Base-by-base conservation (phyloP, 2,113 vertebrate species). In the Silurus meridionalis region DNA sequence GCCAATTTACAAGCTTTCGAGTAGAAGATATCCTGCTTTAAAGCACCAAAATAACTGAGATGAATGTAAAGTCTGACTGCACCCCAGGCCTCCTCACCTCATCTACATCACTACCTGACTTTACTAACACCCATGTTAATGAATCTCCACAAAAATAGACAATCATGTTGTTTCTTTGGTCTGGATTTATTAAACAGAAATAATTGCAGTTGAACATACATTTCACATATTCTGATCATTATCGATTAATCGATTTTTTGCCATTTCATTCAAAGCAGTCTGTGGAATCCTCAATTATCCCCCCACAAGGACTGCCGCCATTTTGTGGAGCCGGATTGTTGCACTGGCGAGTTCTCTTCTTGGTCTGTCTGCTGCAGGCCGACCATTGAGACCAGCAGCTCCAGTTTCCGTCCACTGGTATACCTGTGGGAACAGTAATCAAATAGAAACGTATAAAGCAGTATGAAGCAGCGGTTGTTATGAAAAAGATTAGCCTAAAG, bases 371-470 rank as follows among this genome's bases (percentile, higher is more conserved):
- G 1, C 91, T 94, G 88, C 96, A 97, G 0, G 93, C 57, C 0
- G 97, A 96, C 97, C 97, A 99, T 6, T 89, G 85, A 15, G 95
- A 94, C 98, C 97, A 99, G 92, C 98, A 99, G 67, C 91, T 97
- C 98, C 97, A 98, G 77, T 86, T 94, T 64, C 97, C 97, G 48
- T 95, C 94, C 14, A 96, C 82, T 63, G 90, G 89, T 79, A 94
- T 64, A 79, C 88, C 97, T 99, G 37, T 37, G 89, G 58, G 57
- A 57, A 80, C 2, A 14, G 58, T 28, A 61, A 80, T 58, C 77
- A 79, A 57, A 75, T 74, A 21, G 0, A 15, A 6, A 55, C 25
- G 23, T 6, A 55, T 77, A 25, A 53, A 53, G 23, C 2, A 13
- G 57, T 46, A 48, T 13, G 21, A 23, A 28, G 15, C n/a, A 58